A percentile compares a stretch with the other conserved stretches of the same genome.
phyloP scores from a whole-genome alignment of 2,113 vertebrate species.

The Lathamus discolor region DNA sequence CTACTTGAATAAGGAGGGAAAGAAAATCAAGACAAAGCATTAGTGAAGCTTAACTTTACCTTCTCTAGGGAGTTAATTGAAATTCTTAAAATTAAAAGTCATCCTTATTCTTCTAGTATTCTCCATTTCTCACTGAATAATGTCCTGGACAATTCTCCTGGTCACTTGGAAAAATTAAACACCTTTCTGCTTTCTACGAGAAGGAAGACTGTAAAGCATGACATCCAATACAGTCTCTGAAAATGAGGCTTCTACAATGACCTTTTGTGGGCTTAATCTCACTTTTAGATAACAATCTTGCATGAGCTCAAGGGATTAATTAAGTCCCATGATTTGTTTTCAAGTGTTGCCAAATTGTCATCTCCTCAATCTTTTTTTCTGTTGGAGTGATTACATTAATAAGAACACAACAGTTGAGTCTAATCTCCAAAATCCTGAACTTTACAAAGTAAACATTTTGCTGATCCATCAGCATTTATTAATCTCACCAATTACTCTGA shows the following conservation, averaged over 20 bases:
- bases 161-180: not conserved
- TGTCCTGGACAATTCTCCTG: not conserved
- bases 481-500: constrained; percentile 10
- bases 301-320: constrained; percentile 11
- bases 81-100: not conserved
- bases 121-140: not conserved
- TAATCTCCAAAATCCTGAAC: constrained; percentile 43
- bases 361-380: not conserved
- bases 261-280: not conserved
- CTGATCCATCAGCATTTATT: constrained; percentile 47
- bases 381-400: not conserved
- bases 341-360: not conserved
- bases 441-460: constrained; percentile 47
- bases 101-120: not conserved
- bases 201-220: not conserved
- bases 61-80: not conserved
- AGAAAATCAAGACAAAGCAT: not conserved
- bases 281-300: not conserved
- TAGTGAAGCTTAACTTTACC: not conserved
- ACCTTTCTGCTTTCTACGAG: not conserved
- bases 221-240: not conserved
- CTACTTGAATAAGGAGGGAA: not conserved
- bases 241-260: not conserved
- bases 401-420: not conserved
- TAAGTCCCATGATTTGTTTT: constrained; percentile 4